A percentile compares a stretch with the other conserved stretches of the same genome.
phyloP scores from a whole-genome alignment of 2,888 invertebrate genomes.

The Deroplatys truncata region DNA sequence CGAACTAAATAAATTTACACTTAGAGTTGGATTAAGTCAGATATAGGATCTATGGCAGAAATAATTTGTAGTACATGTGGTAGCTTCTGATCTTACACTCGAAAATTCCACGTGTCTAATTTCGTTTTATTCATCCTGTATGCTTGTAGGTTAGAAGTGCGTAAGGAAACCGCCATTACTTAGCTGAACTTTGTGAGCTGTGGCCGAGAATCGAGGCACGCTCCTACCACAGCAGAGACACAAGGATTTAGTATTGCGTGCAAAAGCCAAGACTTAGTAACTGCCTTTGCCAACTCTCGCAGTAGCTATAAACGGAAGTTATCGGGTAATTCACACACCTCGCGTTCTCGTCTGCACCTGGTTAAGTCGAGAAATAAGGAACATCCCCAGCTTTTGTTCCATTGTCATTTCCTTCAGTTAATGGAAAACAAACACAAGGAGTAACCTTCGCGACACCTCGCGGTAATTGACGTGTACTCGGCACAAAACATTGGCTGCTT shows the following conservation, averaged over 20 bases:
- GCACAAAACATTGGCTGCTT: neutral
- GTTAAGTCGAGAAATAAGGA: neutral
- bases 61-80: too few species aligned
- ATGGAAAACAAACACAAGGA: slow-evolving; percentile 4
- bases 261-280: neutral
- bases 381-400: neutral
- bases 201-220: neutral
- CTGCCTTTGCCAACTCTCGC: neutral
- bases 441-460: neutral
- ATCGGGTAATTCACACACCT: neutral
- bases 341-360: neutral
- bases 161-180: neutral
- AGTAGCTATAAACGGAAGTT: neutral
- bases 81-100: too few species aligned
- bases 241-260: neutral
- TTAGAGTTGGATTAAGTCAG: too few species aligned
- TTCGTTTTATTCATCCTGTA: neutral
- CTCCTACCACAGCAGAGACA: neutral
- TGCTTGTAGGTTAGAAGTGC: neutral
- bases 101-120: too few species aligned
- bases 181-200: neutral
- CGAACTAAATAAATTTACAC: too few species aligned
- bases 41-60: too few species aligned
- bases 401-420: neutral
- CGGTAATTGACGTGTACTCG: neutral